Percentiles rank a stretch among this genome's conserved stretches.
These are phyloP conservation scores for Contarinia nasturtii DNA, from an alignment of 1,140 invertebrate species.

Conservation along the genomic window DNA sequence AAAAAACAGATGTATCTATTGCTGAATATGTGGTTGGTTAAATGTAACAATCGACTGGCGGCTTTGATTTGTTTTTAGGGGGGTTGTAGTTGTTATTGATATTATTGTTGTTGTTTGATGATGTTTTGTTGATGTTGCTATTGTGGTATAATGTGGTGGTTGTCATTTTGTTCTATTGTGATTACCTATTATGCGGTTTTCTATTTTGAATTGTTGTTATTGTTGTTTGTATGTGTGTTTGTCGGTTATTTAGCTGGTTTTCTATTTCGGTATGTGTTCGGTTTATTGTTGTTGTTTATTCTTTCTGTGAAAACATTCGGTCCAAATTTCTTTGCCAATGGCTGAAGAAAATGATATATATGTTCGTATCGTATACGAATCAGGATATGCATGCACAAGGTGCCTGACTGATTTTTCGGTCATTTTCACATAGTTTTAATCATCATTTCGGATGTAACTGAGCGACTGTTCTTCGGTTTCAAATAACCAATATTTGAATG, in stretches of 20 bases:
- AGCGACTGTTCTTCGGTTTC: no score
- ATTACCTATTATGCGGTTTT: background rate
- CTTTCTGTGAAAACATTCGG: constrained; percentile 1
- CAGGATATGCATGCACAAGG: background rate
- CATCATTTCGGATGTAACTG: no score
- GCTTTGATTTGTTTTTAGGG: constrained; percentile 10
- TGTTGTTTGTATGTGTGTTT: constrained; percentile 2
- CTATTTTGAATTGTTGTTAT: background rate
- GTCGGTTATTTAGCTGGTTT: constrained; percentile 2
- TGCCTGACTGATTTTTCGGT: background rate
- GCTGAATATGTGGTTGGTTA: constrained; percentile 1
- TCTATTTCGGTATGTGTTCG: constrained; percentile 6
- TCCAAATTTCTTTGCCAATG: constrained; percentile 1
- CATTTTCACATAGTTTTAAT: no score
- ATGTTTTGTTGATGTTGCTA: background rate
- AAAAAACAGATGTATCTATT: no score
- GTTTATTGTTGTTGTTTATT: background rate
- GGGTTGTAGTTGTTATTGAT: background rate
- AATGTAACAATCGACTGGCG: constrained; percentile 20
- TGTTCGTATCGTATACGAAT: background rate
- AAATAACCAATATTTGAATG: no score
- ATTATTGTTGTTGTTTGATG: background rate
- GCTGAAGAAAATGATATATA: background rate
- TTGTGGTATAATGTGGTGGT: no score
- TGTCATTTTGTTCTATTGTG: no score